A percentile compares a stretch with the other conserved stretches of the same genome.
Conservation (phyloP, 2,888 invertebrate species). For the Dolichopus griseipennis region DNA sequence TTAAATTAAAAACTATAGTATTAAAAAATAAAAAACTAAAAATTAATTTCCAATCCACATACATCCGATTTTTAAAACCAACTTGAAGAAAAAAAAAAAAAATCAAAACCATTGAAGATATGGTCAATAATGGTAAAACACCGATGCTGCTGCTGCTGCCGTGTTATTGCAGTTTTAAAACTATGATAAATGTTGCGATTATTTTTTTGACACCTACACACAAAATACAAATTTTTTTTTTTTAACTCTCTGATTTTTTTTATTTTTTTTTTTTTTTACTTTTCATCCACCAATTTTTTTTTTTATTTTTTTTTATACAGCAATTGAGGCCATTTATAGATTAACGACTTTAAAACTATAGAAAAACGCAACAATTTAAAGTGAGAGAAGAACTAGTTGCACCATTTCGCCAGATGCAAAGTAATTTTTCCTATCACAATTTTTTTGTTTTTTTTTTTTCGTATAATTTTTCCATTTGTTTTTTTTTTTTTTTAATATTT, state of each 20-base stretch:
- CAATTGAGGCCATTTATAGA: neutral
- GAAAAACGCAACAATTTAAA: neutral
- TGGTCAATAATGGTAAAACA: too few relatives aligned
- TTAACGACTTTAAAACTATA: neutral
- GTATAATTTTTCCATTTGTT: too few relatives aligned
- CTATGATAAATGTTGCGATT: neutral
- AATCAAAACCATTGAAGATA: too few relatives aligned
- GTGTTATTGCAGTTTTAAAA: neutral
- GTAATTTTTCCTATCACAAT: neutral
- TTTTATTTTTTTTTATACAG: neutral
- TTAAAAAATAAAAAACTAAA: too few relatives aligned
- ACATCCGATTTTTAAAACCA: too few relatives aligned
- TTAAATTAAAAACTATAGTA: too few relatives aligned
- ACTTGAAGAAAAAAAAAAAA: too few relatives aligned
- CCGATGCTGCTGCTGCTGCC: too few relatives aligned
- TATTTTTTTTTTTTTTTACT: neutral
- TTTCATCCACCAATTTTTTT: neutral
- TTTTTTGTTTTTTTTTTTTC: too few relatives aligned
- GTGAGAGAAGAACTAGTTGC: neutral
- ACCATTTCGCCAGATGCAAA: neutral
- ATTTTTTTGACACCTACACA: neutral
- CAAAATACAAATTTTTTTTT: neutral
- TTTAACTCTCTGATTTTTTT: too few relatives aligned
- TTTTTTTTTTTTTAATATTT: too few relatives aligned
- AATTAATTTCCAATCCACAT: too few relatives aligned